phyloP scores from a whole-genome alignment of 2,113 vertebrate species.

The Ciconia maguari region DNA sequence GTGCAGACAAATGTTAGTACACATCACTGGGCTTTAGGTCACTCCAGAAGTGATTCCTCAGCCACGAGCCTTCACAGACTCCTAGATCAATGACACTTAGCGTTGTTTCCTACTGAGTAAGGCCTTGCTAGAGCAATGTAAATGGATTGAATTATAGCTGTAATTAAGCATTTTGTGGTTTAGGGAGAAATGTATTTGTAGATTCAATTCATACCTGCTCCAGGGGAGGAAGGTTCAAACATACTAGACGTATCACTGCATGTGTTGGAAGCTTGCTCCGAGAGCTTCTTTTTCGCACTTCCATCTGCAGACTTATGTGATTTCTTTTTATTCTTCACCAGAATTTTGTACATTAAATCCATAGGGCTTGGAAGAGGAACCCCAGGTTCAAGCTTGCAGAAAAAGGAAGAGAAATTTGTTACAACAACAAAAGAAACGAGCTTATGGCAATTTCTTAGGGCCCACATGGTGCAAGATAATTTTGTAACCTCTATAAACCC shows the following conservation, averaged over 20 bases:
- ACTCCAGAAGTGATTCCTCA: background rate
- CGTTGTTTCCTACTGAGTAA: background rate
- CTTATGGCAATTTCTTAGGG: background rate
- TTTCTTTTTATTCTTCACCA: slow-evolving; percentile 99
- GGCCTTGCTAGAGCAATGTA: background rate
- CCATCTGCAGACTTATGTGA: slow-evolving; percentile 89
- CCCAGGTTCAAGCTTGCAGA: slow-evolving; percentile 84
- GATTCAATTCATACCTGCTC: slow-evolving; percentile 79
- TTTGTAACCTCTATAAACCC: background rate
- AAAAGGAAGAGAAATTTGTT: background rate
- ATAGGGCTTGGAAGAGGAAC: slow-evolving; percentile 91
- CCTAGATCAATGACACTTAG: background rate
- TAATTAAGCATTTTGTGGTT: background rate
- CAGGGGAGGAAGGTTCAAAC: slow-evolving; percentile 93
- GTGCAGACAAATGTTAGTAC: background rate
- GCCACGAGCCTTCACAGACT: accelerated
- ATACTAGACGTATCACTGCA: slow-evolving; percentile 92
- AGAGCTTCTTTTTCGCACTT: slow-evolving; percentile 91
- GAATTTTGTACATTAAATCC: slow-evolving; percentile 95
- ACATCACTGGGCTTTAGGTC: background rate
- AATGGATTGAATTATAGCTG: background rate
- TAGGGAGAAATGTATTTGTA: background rate
- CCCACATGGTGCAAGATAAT: background rate
- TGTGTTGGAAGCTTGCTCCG: slow-evolving; percentile 91
- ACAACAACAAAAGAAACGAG: background rate